Conservation (phyloP, 2,797 vertebrate species). For the Centroberyx gerrardi region DNA sequence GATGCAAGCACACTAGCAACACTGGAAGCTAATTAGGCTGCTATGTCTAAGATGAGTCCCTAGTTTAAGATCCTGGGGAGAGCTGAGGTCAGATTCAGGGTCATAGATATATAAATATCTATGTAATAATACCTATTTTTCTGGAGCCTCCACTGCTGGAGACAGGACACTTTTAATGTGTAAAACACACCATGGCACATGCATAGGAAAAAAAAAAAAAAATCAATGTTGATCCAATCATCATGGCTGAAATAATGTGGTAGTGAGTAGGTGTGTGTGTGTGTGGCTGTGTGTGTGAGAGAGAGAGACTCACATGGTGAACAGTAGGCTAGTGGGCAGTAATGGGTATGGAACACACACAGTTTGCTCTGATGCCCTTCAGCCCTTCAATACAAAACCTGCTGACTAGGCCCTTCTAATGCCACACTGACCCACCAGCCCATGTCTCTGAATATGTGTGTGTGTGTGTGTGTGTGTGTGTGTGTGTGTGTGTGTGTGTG, state of each 20-base stretch:
- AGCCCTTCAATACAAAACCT: conserved; percentile 49
- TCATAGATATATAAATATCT: not conserved
- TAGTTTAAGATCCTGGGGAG: conserved; percentile 1
- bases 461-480: conserved; percentile 1
- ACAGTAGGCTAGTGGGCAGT: conserved; percentile 21
- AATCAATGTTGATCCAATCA: too few species aligned
- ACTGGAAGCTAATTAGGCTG: conserved; percentile 3
- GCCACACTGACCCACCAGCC: conserved; percentile 10
- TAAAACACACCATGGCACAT: not conserved
- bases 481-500: conserved; percentile 2
- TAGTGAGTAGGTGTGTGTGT: not conserved
- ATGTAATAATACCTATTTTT: not conserved
- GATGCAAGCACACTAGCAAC: conserved; percentile 40
- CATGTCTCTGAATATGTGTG: conserved; percentile 13
- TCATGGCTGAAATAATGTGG: too few species aligned
- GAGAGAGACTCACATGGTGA: conserved; percentile 14
- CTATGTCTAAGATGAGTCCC: conserved; percentile 13
- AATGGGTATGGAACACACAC: conserved; percentile 40
- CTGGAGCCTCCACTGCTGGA: not conserved
- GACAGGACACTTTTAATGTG: conserved; percentile 4
- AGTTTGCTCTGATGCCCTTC: conserved; percentile 35
- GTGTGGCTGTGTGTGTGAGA: not conserved
- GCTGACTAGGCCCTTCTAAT: conserved; percentile 51
- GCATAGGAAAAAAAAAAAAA: not conserved
- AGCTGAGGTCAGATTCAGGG: conserved; percentile 14